A percentile compares a stretch with the other conserved stretches of the same genome.
Conservation (phyloP, 2,797 vertebrate species). For the Spea hammondii region DNA sequence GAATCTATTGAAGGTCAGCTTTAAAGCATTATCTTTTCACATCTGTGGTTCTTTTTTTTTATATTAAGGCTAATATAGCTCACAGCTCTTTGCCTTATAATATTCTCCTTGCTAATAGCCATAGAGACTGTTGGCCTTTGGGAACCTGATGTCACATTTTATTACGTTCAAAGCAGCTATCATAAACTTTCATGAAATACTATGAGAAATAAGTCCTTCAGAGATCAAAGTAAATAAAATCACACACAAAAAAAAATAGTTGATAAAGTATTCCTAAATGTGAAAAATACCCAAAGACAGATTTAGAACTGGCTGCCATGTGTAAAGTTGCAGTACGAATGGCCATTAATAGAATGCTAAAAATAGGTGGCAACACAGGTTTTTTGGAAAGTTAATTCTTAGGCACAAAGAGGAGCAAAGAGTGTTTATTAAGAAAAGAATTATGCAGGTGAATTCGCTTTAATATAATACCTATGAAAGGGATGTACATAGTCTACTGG, state of each 20-base stretch:
- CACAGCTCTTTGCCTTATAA: conserved; percentile 18
- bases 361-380: conserved; percentile 4
- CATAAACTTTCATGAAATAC: conserved; percentile 21
- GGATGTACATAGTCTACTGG: no score
- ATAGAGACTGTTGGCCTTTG: conserved; percentile 18
- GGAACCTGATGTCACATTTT: conserved; percentile 25
- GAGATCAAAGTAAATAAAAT: conserved; percentile 41
- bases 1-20: conserved; percentile 19
- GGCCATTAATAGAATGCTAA: background rate
- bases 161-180: conserved; percentile 31
- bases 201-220: conserved; percentile 30
- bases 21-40: conserved; percentile 11
- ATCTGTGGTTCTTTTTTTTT: background rate
- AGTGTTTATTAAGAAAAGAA: no score
- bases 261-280: conserved; percentile 1
- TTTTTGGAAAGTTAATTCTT: background rate
- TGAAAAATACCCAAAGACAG: conserved; percentile 12
- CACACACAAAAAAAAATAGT: conserved; percentile 17
- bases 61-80: background rate
- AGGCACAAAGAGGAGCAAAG: no score
- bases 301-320: background rate
- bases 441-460: no score
- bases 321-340: conserved; percentile 5
- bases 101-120: conserved; percentile 23
- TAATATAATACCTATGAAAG: no score